Evolutionary conservation across 2,113 vertebrate genomes (phyloP).

Genomic region (Haliaeetus leucogaster): DNA sequence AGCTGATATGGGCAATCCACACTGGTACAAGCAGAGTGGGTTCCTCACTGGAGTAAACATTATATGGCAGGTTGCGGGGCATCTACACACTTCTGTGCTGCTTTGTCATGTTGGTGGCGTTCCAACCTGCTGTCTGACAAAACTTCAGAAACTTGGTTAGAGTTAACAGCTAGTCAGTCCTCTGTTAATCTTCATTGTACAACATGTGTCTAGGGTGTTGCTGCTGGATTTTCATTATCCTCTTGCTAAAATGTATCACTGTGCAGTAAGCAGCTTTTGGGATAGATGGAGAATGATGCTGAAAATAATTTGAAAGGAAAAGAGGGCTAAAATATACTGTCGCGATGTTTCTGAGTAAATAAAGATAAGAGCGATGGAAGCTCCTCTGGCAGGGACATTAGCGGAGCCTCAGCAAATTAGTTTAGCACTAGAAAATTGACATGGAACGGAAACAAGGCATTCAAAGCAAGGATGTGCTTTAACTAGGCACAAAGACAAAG

Average conservation of each 20-base stretch:
- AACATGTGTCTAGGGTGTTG: not conserved
- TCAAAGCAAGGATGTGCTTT: conserved; percentile 20
- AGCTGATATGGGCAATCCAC: not conserved
- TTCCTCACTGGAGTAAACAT: not conserved
- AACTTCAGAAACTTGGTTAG: not conserved
- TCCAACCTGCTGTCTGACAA: not conserved
- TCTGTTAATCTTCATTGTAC: not conserved
- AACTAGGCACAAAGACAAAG: conserved; percentile 16
- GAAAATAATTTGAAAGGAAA: not conserved
- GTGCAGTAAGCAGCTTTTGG: not conserved
- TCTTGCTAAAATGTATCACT: not conserved
- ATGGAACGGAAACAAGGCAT: conserved; percentile 28
- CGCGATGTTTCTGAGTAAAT: conserved; percentile 41
- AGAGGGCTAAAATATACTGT: not conserved
- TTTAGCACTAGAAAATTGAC: conserved; percentile 38
- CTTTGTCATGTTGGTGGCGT: not conserved
- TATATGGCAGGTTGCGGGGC: not conserved
- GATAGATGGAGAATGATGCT: not conserved
- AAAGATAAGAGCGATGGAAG: conserved; percentile 19
- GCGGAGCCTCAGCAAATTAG: conserved; percentile 15
- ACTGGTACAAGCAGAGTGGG: rapidly evolving
- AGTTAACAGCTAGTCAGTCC: not conserved
- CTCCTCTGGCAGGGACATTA: not conserved
- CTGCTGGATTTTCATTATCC: not conserved
- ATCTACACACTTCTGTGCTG: not conserved